Evolutionary conservation across 1,140 invertebrate genomes (phyloP), one percentile per base, ranked within the genome.

Genomic region (Heliothis virescens): DNA sequence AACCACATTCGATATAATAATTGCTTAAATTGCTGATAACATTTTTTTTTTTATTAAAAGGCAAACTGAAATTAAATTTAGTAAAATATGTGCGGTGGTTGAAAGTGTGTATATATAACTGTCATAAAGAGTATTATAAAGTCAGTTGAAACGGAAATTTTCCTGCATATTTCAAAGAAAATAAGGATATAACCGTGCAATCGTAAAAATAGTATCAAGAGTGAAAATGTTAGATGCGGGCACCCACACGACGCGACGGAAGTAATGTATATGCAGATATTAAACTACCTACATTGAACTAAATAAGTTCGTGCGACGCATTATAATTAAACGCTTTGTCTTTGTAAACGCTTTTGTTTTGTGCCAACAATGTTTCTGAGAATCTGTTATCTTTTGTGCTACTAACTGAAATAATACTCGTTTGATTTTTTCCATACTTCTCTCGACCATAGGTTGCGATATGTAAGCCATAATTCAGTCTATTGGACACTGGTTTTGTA

Each of bases 221-320:
- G 87, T 86, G 86, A 87, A 89, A 88, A 86, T 84, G 76, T 82
- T 81, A 13, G 74, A 92, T 93, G 90, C 90, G 91, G 91, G 91
- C 83, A 86, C 91, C 91, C 91, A 85, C 89, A 92, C 84, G 77
- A 69, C n/a, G 50, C 84, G 86, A 73, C 89, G 91, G 91, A 93
- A 93, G 90, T 89, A 83, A 85, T 86, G 84, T 87, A 63, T 86
- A 89, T 86, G 86, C 86, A 88, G 88, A 91, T 91, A 91, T 88
- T 86, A 86, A 80, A 79, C 84, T 86, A 88, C 84, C 83, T 85
- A 76, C 82, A 87, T 87, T 90, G 80, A 86, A 89, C 86, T 89
- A 82, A 82, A 88, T 90, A 85, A 78, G 82, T 80, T 77, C 86
- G 89, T 86, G 86, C 67, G 77, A 83, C 86, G 90, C 86, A 91